Conservation (phyloP, 2,888 invertebrate species). For the Drosophila mettleri region DNA sequence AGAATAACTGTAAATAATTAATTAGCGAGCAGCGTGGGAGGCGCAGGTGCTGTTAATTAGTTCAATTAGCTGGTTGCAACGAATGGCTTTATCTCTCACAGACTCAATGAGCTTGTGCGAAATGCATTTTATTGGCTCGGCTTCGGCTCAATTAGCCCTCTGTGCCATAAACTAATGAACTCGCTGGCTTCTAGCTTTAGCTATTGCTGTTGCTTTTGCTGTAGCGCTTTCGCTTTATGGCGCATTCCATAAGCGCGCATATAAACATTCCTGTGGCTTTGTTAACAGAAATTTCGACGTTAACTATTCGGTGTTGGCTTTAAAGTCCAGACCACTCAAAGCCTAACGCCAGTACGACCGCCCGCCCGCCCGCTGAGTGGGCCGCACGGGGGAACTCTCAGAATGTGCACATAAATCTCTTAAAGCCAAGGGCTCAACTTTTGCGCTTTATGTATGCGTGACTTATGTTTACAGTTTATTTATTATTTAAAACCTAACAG, state of each 20-base stretch:
- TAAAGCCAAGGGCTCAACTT: conserved; percentile 70
- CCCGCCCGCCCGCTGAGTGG: not conserved
- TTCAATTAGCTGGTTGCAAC: not conserved
- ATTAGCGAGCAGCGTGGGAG: not conserved
- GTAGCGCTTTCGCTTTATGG: not conserved
- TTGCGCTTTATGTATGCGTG: conserved; percentile 69
- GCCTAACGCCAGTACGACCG: not conserved
- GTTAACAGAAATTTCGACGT: conserved; percentile 25
- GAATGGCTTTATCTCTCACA: not conserved
- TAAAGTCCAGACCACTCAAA: conserved; percentile 29
- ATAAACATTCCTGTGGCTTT: conserved; percentile 20
- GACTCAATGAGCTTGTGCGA: not conserved
- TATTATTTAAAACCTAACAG: conserved; percentile 76
- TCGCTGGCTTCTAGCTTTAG: not conserved
- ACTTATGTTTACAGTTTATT: conserved; percentile 81
- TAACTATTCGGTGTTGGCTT: conserved; percentile 38
- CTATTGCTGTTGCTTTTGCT: not conserved
- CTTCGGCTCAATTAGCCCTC: not conserved
- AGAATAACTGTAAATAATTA: not conserved
- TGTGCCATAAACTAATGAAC: conserved; percentile 20
- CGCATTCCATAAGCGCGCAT: conserved; percentile 5
- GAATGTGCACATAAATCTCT: conserved; percentile 62
- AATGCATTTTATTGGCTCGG: not conserved
- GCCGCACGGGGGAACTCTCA: conserved; percentile 24
- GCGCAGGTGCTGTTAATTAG: not conserved